Evolutionary conservation across 2,797 vertebrate genomes (phyloP), one percentile per base, ranked within the genome.

Genomic region (Leptoclinus maculatus): DNA sequence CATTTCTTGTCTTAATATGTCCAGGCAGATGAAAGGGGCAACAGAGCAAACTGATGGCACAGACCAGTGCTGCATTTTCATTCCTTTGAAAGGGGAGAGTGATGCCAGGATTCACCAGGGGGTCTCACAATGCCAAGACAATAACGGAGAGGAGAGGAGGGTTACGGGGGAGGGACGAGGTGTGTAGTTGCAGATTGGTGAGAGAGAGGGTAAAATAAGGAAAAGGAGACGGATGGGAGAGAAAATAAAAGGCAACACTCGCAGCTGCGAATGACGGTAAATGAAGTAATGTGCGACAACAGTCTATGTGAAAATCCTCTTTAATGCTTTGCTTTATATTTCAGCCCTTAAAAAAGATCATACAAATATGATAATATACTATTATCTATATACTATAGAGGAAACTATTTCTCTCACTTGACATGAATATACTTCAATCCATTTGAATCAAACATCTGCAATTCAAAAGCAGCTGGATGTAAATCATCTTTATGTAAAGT

Each of bases 1-100:
- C 79, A 80, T 90, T 88, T 90, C 87, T 88, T 79, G 83, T 90
- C 88, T 92, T 90, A 91, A 89, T 84, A 86, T 88, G 84, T 88
- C 89, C 83, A 66, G 76, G 85, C 87, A 90, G 87, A 91, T 92
- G 88, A 93, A 93, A 91, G 87, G 79, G 62, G 79, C 69, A 79
- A 65, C 74, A 82, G 72, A 78, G 83, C 73, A 89, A 92, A 89
- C 80, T 82, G 85, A 89, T 91, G 84, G 88, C 83, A 87, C 74
- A 88, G 89, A 78, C 85, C 83, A 82, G 68, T 82, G 82, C 81
- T 79, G 85, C 79, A 80, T 88, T 90, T 92, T 86, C 69, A 85
- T 90, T 91, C 84, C 87, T 87, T 89, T 91, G 80, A 89, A 93
- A 92, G 53, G 53, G 34, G 82, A 88, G 83, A 78, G 78, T 83